Percentiles rank a stretch among this genome's conserved stretches.
Evolutionary conservation across 1,140 invertebrate genomes (phyloP).

Genomic region (Lasioglossum baleicum): DNA sequence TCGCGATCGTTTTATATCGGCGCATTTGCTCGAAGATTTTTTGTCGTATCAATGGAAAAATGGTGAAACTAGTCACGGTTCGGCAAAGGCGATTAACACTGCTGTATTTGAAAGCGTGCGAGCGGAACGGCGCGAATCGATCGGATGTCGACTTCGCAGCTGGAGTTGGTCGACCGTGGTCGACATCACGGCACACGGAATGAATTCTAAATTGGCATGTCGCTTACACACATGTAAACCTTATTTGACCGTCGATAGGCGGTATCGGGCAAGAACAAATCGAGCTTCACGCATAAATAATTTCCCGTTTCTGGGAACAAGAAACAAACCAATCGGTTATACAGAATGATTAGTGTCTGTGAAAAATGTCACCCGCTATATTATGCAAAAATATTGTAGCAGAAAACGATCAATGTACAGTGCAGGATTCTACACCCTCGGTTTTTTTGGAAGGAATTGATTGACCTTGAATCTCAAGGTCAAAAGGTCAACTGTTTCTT

Average conservation of each 20-base stretch:
- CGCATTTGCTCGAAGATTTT: conserved; percentile 7
- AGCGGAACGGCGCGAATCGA: conserved; percentile 22
- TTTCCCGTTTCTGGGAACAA: neutral
- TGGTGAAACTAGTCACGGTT: conserved; percentile 6
- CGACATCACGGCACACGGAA: conserved; percentile 17
- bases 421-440: no score
- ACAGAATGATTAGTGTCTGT: neutral
- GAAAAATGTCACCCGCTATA: no score
- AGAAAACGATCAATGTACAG: no score
- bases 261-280: neutral
- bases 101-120: conserved; percentile 18
- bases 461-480: no score
- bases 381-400: no score
- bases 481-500: no score
- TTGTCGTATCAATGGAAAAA: conserved; percentile 6
- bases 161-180: conserved; percentile 35
- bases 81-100: conserved; percentile 39
- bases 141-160: conserved; percentile 26
- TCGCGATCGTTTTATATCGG: neutral
- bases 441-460: no score
- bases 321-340: neutral
- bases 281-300: neutral
- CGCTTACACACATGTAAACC: conserved; percentile 11
- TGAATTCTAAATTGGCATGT: conserved; percentile 32
- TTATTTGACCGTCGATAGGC: neutral